Evolutionary conservation across 2,888 invertebrate genomes (phyloP), one percentile per base, ranked within the genome.

Genomic region (Dusona sp.): DNA sequence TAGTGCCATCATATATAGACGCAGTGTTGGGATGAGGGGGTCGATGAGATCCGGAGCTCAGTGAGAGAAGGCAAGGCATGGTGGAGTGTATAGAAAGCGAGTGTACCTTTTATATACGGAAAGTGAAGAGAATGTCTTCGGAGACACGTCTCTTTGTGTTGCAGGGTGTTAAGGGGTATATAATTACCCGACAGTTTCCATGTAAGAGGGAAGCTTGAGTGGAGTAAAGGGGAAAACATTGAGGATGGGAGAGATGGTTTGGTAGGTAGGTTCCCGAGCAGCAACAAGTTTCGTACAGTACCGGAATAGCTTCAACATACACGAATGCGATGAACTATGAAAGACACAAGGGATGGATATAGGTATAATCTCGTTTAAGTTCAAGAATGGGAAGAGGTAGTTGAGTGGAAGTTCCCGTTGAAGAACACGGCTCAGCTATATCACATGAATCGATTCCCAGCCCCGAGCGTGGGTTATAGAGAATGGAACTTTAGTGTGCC

Each of bases 381-480:
- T 82, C 42, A 73, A 51, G 64, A 64, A 70, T 65, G 54, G 45
- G 75, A 57, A 16, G 65, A 54, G 74, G 38, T 51, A 51, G 73
- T 67, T 33, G 83, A 73, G 83, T 33, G n/a, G 74, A 81, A 77
- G 74, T 83, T 57, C 57, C 48, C 48, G 68, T 61, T 84, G 85
- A 84, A 87, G 88, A 89, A 85, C 72, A 79, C 81, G 68, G 29
- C 45, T 54, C 54, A 33, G 83, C 81, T 86, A 73, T 77, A 82
- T 54, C 33, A 74, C 82, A 75, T 83, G 70, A 85, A 85, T 88
- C 88, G 88, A 88, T 87, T 87, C 75, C 74, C 85, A 65, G 25
- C 61, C 36, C 13, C 38, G n/a, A 36, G 38, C 33, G 22, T 33
- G n/a, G 3, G n/a, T n/a, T 36, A 0, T 3, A 67, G 67, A 61